A percentile compares a stretch with the other conserved stretches of the same genome.
These are phyloP conservation scores for Drosophila watanabei DNA, from an alignment of 1,140 invertebrate species.

Conservation along the genomic window DNA sequence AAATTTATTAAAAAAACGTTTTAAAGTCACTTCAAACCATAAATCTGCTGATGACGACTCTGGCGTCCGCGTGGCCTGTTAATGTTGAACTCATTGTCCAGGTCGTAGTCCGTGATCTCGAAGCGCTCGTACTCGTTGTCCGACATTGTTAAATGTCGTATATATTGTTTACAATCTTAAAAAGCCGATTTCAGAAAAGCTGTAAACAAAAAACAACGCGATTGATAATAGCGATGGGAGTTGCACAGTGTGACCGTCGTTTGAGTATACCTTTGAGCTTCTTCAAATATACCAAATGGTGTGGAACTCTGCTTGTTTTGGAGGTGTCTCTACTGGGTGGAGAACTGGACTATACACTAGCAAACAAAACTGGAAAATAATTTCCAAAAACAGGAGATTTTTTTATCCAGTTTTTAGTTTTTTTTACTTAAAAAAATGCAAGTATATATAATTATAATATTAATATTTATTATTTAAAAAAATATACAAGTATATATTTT, in stretches of 20 bases:
- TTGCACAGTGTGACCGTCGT: neutral
- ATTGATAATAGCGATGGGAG: slow-evolving; percentile 34
- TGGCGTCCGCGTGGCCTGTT: slow-evolving; percentile 89
- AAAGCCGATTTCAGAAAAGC: neutral
- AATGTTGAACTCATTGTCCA: slow-evolving; percentile 96
- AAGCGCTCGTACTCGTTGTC: slow-evolving; percentile 96
- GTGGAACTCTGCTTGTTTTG: neutral
- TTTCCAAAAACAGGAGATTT: too few relatives aligned
- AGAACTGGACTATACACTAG: neutral
- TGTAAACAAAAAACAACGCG: slow-evolving; percentile 44
- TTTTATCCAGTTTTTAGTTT: too few relatives aligned
- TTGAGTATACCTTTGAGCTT: neutral
- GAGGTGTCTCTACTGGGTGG: neutral
- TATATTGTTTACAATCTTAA: neutral
- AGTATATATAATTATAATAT: too few relatives aligned
- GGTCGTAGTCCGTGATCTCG: slow-evolving; percentile 97
- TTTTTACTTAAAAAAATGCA: too few relatives aligned
- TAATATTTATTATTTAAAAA: too few relatives aligned
- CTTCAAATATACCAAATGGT: neutral
- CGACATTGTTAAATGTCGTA: slow-evolving; percentile 87
- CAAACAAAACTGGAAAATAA: too few relatives aligned
- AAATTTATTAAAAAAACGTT: too few relatives aligned
- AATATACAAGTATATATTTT: too few relatives aligned
- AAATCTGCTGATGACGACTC: slow-evolving; percentile 96
- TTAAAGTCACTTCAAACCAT: too few relatives aligned